Conservation (phyloP, 2,797 vertebrate species). For the Tympanoctomys barrerae region DNA sequence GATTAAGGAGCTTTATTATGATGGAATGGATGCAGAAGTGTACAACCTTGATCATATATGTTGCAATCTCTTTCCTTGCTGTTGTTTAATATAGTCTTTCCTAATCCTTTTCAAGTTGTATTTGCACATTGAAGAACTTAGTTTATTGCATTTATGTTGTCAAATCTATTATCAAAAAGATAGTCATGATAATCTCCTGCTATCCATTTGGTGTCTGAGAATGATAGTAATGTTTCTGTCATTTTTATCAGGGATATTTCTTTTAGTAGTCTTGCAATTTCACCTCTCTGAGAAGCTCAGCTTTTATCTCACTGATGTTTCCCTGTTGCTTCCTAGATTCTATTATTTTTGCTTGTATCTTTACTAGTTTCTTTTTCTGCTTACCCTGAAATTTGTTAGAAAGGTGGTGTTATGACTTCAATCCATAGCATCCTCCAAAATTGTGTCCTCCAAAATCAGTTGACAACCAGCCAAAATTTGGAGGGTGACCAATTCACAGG, state of each 20-base stretch:
- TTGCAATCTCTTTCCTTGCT: neutral
- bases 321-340: neutral
- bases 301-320: slow-evolving; percentile 1
- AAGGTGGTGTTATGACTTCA: neutral
- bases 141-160: neutral
- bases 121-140: neutral
- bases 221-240: neutral
- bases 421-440: neutral
- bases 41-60: neutral
- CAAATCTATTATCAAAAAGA: neutral
- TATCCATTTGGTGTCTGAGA: neutral
- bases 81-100: neutral
- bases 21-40: neutral
- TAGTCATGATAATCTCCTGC: neutral
- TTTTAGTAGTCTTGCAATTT: neutral
- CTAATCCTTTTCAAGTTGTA: neutral
- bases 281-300: neutral
- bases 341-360: neutral
- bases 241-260: neutral
- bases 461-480: too few relatives aligned
- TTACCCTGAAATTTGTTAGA: neutral
- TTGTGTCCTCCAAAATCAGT: too few relatives aligned
- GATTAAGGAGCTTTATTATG: slow-evolving; percentile 49
- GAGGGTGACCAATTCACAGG: neutral
- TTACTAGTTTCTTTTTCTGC: neutral